Percentiles rank a stretch among this genome's conserved stretches.
Conservation (phyloP, 2,113 vertebrate species). For the Rhabdomys dilectus region DNA sequence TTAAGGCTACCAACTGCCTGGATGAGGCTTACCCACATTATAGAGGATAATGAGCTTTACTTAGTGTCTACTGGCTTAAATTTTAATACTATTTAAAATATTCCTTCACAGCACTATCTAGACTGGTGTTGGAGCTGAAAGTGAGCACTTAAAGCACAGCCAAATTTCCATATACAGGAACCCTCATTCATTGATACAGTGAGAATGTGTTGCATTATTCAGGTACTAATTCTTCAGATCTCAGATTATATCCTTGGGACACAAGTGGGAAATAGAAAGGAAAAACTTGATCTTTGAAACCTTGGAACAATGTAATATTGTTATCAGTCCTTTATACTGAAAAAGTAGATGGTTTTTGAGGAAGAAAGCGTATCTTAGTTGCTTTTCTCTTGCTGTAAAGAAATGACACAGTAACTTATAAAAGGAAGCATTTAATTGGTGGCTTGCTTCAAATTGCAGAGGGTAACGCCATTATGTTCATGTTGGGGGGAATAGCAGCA, state of each 20-base stretch:
- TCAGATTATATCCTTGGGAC: not conserved
- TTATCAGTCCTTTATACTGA: not conserved
- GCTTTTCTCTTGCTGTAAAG: not conserved
- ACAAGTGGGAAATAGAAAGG: slow-evolving; percentile 6
- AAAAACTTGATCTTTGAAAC: slow-evolving; percentile 30
- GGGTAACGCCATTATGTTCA: not conserved
- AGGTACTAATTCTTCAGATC: not conserved
- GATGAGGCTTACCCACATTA: not conserved
- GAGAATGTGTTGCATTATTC: not conserved
- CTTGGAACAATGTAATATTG: not conserved
- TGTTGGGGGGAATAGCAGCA: not conserved
- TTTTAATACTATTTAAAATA: slow-evolving; percentile 14
- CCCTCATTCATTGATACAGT: not conserved
- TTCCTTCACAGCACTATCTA: not conserved
- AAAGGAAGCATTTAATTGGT: not conserved
- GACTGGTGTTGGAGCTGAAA: not conserved
- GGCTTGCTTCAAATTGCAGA: not conserved
- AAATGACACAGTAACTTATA: not conserved
- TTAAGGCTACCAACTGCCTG: not conserved
- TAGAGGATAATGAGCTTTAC: slow-evolving; percentile 41
- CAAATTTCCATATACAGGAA: slow-evolving; percentile 1
- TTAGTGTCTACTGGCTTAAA: slow-evolving; percentile 3
- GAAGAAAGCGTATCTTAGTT: not conserved
- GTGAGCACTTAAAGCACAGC: not conserved
- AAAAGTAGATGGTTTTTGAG: slow-evolving; percentile 1